phyloP scores from a whole-genome alignment of 2,113 vertebrate genomes.

The Trematocara macrostoma region DNA sequence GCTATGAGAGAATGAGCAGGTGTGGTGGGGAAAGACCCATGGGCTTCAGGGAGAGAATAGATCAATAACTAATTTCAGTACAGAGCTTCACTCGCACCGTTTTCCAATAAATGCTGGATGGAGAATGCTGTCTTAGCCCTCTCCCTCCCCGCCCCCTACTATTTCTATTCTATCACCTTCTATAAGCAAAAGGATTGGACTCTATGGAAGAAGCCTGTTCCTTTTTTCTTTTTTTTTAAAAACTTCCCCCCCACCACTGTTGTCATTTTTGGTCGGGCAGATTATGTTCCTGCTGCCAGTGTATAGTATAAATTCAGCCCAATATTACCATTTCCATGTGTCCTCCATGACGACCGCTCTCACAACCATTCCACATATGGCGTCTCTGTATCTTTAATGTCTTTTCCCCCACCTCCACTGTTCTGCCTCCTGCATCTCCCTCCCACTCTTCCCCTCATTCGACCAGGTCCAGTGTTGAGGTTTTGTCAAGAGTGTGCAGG shows the following conservation, averaged over 20 bases:
- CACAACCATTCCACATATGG: conserved; percentile 32
- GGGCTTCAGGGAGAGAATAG: conserved; percentile 68
- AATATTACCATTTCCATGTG: conserved; percentile 41
- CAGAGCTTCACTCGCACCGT: conserved; percentile 68
- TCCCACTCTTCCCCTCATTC: conserved; percentile 12
- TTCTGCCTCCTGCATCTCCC: conserved; percentile 23
- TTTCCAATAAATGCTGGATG: conserved; percentile 74
- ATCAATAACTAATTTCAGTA: conserved; percentile 79
- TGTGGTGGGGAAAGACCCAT: conserved; percentile 66
- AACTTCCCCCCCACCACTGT: not conserved
- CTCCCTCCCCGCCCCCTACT: conserved; percentile 13
- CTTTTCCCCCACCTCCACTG: not conserved
- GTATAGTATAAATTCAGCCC: conserved; percentile 39
- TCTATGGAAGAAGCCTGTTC: conserved; percentile 28
- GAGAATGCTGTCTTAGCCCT: conserved; percentile 58
- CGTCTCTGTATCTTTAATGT: conserved; percentile 44
- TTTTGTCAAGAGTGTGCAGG: conserved; percentile 63
- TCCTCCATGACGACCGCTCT: conserved; percentile 24
- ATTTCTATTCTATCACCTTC: conserved; percentile 63
- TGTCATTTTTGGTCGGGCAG: conserved; percentile 35
- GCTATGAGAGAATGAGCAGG: conserved; percentile 69
- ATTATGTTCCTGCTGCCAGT: conserved; percentile 35
- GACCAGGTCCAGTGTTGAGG: conserved; percentile 53
- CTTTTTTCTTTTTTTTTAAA: not conserved
- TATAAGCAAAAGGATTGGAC: conserved; percentile 35